phyloP scores from a whole-genome alignment of 2,888 invertebrate genomes.

The Pollenia labialis region DNA sequence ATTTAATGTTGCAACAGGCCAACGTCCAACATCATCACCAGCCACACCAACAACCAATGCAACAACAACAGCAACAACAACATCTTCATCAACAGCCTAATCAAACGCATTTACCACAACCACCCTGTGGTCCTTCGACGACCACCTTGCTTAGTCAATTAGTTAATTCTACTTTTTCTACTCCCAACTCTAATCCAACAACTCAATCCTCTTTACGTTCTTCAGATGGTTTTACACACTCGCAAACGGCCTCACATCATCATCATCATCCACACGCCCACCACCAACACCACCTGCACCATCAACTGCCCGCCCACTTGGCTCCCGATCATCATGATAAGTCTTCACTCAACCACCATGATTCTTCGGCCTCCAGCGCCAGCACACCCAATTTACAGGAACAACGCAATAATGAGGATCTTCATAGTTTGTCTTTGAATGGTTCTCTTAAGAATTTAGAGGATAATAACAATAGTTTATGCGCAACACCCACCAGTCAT shows the following conservation, averaged over 20 bases:
- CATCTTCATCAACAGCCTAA: slow-evolving; percentile 64
- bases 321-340: slow-evolving; percentile 76
- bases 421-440: slow-evolving; percentile 76
- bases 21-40: slow-evolving; percentile 69
- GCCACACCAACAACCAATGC: slow-evolving; percentile 73
- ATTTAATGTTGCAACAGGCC: slow-evolving; percentile 39
- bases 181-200: slow-evolving; percentile 71
- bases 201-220: slow-evolving; percentile 79
- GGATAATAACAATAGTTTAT: slow-evolving; percentile 81
- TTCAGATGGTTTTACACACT: slow-evolving; percentile 78
- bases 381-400: slow-evolving; percentile 84
- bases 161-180: slow-evolving; percentile 84
- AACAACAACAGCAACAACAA: slow-evolving; percentile 55
- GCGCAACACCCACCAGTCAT: slow-evolving; percentile 75
- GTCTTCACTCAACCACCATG: slow-evolving; percentile 76
- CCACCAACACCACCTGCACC: slow-evolving; percentile 65
- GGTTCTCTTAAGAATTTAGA: slow-evolving; percentile 77
- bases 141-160: slow-evolving; percentile 85
- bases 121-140: slow-evolving; percentile 84
- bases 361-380: slow-evolving; percentile 84
- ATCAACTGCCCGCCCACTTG: slow-evolving; percentile 70
- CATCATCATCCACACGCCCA: slow-evolving; percentile 75
- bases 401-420: slow-evolving; percentile 76
- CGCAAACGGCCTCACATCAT: slow-evolving; percentile 69
- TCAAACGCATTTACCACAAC: slow-evolving; percentile 75